Percentiles rank a stretch among this genome's conserved stretches.
These are phyloP conservation scores for Xiphophorus couchianus DNA, from an alignment of 2,113 vertebrate genomes.

Conservation along the genomic window DNA sequence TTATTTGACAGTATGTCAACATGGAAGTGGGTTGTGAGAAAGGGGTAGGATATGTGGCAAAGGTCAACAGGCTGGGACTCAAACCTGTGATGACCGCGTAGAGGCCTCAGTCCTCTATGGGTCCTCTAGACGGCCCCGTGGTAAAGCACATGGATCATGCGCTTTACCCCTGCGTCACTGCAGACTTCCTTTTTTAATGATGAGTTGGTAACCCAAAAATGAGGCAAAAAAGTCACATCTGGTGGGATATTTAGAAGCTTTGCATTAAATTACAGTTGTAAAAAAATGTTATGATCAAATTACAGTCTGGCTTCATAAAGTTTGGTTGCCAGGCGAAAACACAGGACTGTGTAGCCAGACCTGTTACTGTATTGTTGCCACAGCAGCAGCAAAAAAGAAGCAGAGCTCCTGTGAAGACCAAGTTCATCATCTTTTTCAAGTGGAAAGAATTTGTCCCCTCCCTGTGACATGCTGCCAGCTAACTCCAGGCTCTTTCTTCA, in stretches of 20 bases:
- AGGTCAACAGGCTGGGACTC: too few relatives aligned
- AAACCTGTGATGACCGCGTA: too few relatives aligned
- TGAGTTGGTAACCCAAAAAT: not conserved
- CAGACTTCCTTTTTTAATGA: too few relatives aligned
- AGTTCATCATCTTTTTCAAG: constrained; percentile 67
- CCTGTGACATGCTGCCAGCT: constrained; percentile 69
- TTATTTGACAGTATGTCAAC: too few relatives aligned
- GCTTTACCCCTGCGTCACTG: too few relatives aligned
- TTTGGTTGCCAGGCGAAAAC: constrained; percentile 49
- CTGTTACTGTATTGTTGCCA: constrained; percentile 69
- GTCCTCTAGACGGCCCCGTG: too few relatives aligned
- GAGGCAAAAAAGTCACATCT: constrained; percentile 40
- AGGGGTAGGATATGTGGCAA: too few relatives aligned
- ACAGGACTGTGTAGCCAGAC: constrained; percentile 39
- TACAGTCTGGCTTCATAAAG: constrained; percentile 40
- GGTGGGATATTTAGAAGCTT: constrained; percentile 34
- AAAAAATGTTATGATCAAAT: constrained; percentile 35
- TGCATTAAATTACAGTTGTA: constrained; percentile 34
- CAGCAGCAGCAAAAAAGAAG: constrained; percentile 64
- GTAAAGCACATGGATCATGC: too few relatives aligned
- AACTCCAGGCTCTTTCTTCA: constrained; percentile 48
- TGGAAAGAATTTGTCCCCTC: constrained; percentile 79
- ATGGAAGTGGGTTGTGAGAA: too few relatives aligned
- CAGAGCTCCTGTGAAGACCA: constrained; percentile 55
- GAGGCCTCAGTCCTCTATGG: too few relatives aligned